Evolutionary conservation across 2,797 vertebrate genomes (phyloP), one percentile per base, ranked within the genome.

Genomic region (Karalla daura): DNA sequence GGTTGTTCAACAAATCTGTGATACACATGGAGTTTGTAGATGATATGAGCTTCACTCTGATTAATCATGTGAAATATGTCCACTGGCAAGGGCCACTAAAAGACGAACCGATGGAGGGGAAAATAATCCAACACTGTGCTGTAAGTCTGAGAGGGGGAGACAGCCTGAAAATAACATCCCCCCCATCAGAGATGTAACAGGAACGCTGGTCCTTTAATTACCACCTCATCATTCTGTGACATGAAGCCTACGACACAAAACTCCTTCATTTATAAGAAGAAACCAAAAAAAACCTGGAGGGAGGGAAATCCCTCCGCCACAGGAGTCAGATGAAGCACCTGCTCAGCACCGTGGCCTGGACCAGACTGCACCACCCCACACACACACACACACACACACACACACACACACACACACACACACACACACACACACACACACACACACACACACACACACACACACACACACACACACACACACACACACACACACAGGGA

Each of bases 321-420:
- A 76, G 86, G 83, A 76, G 74, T 15, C 21, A 72, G 70, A 50
- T 60, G 62, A 62, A 86, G 83, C 90, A 91, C 89, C 88, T 91
- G 89, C 84, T 90, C 82, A 33, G 67, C 74, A 23, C 49, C 63
- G 10, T 47, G 73, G 73, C 46, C 77, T 77, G 74, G 84, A 85
- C 80, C 79, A 63, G 83, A 70, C 81, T 60, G 63, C 71, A 70
- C 76, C 87, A 80, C n/a, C n/a, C n/a, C 70, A 35, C 66, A 75
- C 71, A 81, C 78, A 82, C 74, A 72, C 66, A 71, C 68, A 80
- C 69, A 20, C 70, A 35, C 66, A 75, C 71, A 81, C 78, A 82
- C 74, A 72, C 66, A 71, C 68, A 80, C 69, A 20, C 70, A 35
- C 66, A 75, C 71, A 81, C 78, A 82, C 74, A 72, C 66, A 71